Conservation (phyloP, 2,797 vertebrate genomes). For the Gobio occitaniae region DNA sequence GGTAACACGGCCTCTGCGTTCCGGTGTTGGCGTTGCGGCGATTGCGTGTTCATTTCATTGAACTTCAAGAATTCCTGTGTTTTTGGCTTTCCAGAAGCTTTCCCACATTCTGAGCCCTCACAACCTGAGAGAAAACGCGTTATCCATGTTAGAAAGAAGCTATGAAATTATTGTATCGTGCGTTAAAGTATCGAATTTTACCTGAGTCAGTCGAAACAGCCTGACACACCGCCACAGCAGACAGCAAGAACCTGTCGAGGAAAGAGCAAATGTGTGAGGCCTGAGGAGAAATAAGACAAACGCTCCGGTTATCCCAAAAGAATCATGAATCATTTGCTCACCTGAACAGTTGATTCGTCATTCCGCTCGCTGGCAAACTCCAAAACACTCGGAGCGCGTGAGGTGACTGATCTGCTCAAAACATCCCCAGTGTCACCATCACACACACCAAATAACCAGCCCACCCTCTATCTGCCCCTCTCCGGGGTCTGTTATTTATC, state of each 20-base stretch:
- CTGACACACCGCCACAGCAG: constrained; percentile 52
- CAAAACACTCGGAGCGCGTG: background rate
- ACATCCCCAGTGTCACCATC: constrained; percentile 1
- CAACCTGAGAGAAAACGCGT: constrained; percentile 63
- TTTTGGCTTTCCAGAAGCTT: constrained; percentile 52
- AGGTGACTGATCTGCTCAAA: background rate
- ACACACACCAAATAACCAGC: background rate
- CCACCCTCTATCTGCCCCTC: constrained; percentile 8
- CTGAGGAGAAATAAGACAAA: background rate
- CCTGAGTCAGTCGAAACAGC: constrained; percentile 61
- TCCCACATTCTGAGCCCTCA: constrained; percentile 64
- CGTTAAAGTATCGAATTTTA: constrained; percentile 51
- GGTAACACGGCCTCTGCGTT: constrained; percentile 78
- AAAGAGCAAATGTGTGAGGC: constrained; percentile 1
- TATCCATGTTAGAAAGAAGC: constrained; percentile 1
- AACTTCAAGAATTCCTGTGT: constrained; percentile 70
- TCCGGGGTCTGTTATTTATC: constrained; percentile 6
- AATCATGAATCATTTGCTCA: constrained; percentile 6
- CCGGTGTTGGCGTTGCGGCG: constrained; percentile 75
- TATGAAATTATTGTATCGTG: background rate
- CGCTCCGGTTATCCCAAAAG: background rate
- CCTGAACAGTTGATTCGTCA: constrained; percentile 42
- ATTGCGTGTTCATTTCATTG: constrained; percentile 76
- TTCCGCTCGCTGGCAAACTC: background rate
- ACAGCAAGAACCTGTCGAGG: constrained; percentile 63